A percentile compares a stretch with the other conserved stretches of the same genome.
phyloP scores from a whole-genome alignment of 2,113 vertebrate genomes.

The Callionymus lyra region DNA sequence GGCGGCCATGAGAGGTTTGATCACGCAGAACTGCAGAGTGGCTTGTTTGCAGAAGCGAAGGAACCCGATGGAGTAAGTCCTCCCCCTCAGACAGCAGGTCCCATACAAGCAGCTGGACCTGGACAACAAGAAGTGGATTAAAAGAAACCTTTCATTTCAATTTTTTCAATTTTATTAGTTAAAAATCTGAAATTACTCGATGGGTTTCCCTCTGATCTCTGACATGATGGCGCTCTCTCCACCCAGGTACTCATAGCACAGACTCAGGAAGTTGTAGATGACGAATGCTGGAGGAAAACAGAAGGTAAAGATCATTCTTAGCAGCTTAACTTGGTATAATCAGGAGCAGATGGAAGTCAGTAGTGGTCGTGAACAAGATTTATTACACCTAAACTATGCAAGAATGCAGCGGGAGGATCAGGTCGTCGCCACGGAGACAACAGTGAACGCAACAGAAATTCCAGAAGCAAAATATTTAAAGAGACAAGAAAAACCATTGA shows the following conservation, averaged over 20 bases:
- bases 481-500: too few species aligned
- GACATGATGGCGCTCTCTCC: constrained; percentile 96
- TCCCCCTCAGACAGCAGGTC: constrained; percentile 93
- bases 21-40: constrained; percentile 96
- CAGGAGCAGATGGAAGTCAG: too few species aligned
- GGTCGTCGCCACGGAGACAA: too few species aligned
- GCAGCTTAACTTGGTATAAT: too few species aligned
- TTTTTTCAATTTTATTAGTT: too few species aligned
- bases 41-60: constrained; percentile 97
- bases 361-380: too few species aligned
- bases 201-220: constrained; percentile 87
- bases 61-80: constrained; percentile 91
- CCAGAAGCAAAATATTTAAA: too few species aligned
- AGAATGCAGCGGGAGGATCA: too few species aligned
- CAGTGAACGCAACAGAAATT: too few species aligned
- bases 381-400: too few species aligned
- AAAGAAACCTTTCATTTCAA: too few species aligned
- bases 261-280: constrained; percentile 94
- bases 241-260: constrained; percentile 92
- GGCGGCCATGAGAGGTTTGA: constrained; percentile 92
- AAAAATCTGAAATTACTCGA: constrained; percentile 62
- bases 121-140: constrained; percentile 2
- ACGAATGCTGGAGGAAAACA: constrained; percentile 76
- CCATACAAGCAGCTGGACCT: constrained; percentile 94
- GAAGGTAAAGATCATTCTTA: neutral